These are phyloP conservation scores for Microctenopoma lineatum DNA, from an alignment of 2,797 vertebrate species.

Conservation along the genomic window DNA sequence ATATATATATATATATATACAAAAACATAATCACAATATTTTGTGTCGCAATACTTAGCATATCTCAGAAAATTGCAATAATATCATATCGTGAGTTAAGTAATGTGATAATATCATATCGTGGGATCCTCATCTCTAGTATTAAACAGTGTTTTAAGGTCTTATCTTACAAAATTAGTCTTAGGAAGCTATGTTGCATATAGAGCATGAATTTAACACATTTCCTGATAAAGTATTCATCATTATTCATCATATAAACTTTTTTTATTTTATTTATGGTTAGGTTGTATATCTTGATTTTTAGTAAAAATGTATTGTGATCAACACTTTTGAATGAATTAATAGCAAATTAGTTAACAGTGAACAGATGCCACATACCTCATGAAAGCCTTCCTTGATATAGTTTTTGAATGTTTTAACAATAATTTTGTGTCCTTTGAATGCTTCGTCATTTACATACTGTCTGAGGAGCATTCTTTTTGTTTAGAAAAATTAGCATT, in stretches of 20 bases:
- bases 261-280: background rate
- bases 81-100: too few species aligned
- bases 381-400: constrained; percentile 8
- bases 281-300: background rate
- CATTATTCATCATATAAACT: background rate
- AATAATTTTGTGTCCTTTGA: constrained; percentile 9
- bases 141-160: constrained; percentile 1
- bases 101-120: too few species aligned
- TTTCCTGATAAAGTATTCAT: background rate
- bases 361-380: constrained; percentile 17
- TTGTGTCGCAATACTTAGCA: too few species aligned
- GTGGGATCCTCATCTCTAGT: too few species aligned
- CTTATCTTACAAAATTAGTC: constrained; percentile 14
- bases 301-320: constrained; percentile 13
- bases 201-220: background rate
- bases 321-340: constrained; percentile 25
- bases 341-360: constrained; percentile 8
- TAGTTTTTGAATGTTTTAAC: constrained; percentile 22
- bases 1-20: too few species aligned
- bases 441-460: constrained; percentile 20
- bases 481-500: constrained; percentile 26
- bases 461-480: constrained; percentile 4
- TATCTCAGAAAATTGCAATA: too few species aligned
- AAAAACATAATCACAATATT: too few species aligned
- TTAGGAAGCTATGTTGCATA: background rate